Conservation (phyloP, 2,888 invertebrate genomes). For the Aspidiotus rigidus region DNA sequence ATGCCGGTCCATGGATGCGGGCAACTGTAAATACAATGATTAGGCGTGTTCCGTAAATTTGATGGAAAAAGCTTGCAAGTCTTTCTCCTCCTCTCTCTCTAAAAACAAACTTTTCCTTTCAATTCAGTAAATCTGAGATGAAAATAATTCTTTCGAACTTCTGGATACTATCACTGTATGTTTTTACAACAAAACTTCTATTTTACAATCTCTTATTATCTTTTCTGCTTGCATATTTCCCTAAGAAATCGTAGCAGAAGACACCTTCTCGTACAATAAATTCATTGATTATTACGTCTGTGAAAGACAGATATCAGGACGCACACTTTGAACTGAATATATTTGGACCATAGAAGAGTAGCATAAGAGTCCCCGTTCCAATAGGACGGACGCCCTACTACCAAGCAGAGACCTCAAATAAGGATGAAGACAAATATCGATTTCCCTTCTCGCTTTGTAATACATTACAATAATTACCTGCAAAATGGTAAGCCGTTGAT, state of each 20-base stretch:
- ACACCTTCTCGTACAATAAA: too few relatives aligned
- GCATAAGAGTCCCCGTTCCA: neutral
- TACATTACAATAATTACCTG: constrained; percentile 39
- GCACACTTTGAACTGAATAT: too few relatives aligned
- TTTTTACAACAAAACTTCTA: neutral
- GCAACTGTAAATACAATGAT: constrained; percentile 10
- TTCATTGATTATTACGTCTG: too few relatives aligned
- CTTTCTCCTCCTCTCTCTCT: neutral
- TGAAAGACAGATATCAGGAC: too few relatives aligned
- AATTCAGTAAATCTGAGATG: neutral
- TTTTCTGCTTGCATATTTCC: neutral
- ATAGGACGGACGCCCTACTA: neutral
- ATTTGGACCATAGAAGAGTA: too few relatives aligned
- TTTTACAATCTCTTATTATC: neutral
- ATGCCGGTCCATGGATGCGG: constrained; percentile 25
- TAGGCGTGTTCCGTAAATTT: neutral
- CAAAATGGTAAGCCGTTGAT: constrained; percentile 45
- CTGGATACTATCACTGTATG: too few relatives aligned
- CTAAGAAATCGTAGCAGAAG: neutral
- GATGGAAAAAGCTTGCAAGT: neutral
- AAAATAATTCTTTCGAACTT: neutral
- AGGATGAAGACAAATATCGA: neutral
- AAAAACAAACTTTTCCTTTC: neutral
- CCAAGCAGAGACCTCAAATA: neutral
- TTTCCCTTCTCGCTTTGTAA: neutral